A percentile compares a stretch with the other conserved stretches of the same genome.
These are phyloP conservation scores for Achroia grisella DNA, from an alignment of 1,140 invertebrate species.

Conservation along the genomic window DNA sequence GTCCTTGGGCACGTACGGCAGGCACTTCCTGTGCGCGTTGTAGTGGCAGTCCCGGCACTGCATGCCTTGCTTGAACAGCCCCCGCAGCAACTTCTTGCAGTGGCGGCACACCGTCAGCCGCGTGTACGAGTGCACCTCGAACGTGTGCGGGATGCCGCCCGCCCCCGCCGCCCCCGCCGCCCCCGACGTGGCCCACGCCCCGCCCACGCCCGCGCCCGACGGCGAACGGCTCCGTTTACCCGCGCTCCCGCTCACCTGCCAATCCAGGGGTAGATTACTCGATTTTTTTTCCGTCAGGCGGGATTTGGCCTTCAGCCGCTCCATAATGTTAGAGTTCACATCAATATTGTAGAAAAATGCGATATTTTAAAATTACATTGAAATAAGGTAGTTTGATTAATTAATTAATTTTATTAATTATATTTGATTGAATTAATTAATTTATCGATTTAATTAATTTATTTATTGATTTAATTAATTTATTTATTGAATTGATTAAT, in stretches of 20 bases:
- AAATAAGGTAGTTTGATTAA: no score
- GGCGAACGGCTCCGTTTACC: slow-evolving; percentile 77
- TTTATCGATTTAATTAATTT: no score
- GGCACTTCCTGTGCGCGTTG: slow-evolving; percentile 98
- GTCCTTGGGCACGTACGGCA: slow-evolving; percentile 95
- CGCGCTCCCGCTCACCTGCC: slow-evolving; percentile 8
- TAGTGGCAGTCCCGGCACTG: slow-evolving; percentile 99
- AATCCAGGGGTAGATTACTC: no score
- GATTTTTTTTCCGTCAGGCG: no score
- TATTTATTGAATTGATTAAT: no score
- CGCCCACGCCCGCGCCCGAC: slow-evolving; percentile 74
- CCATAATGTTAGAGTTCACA: no score
- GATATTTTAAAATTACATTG: no score
- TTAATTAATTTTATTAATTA: no score
- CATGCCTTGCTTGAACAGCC: slow-evolving; percentile 97
- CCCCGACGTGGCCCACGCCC: slow-evolving; percentile 10
- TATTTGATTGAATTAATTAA: no score
- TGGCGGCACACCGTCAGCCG: slow-evolving; percentile 96
- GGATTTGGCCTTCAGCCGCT: no score
- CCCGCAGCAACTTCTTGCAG: slow-evolving; percentile 96
- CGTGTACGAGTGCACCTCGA: slow-evolving; percentile 94
- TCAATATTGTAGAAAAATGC: no score
- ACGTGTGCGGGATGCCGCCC: slow-evolving; percentile 93
- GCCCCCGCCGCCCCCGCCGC: slow-evolving; percentile 12
- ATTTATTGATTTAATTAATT: no score